A percentile compares a stretch with the other conserved stretches of the same genome.
These are phyloP conservation scores for Lepeophtheirus nordmannii DNA, from an alignment of 2,888 invertebrate genomes.

Conservation along the genomic window DNA sequence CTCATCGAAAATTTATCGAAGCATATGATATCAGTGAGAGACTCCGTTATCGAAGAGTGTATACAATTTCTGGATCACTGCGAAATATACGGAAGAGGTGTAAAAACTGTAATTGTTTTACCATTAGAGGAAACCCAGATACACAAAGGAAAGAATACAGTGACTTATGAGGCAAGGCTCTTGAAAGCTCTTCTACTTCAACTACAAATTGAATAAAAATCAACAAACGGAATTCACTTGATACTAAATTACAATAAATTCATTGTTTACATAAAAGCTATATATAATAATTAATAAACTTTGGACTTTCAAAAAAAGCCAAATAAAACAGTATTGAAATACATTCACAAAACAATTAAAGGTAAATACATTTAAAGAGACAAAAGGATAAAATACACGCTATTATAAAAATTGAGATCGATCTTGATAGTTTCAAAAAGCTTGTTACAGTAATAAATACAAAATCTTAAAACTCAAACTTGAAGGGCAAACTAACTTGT, in stretches of 20 bases:
- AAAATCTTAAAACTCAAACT: too few relatives aligned
- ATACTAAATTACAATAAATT: slow-evolving; percentile 4
- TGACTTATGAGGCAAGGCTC: slow-evolving; percentile 72
- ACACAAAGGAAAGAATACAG: slow-evolving; percentile 65
- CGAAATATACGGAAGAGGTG: slow-evolving; percentile 69
- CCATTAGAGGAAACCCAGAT: slow-evolving; percentile 54
- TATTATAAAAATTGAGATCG: too few relatives aligned
- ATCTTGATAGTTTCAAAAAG: too few relatives aligned
- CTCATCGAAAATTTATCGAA: slow-evolving; percentile 76
- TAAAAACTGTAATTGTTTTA: slow-evolving; percentile 64
- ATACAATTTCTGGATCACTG: slow-evolving; percentile 75
- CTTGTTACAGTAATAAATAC: too few relatives aligned
- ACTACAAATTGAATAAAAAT: slow-evolving; percentile 32
- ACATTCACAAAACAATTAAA: too few relatives aligned
- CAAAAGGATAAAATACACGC: too few relatives aligned
- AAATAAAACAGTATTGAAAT: too few relatives aligned
- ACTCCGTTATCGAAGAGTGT: slow-evolving; percentile 71
- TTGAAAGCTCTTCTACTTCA: slow-evolving; percentile 60
- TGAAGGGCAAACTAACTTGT: too few relatives aligned
- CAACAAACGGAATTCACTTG: neutral
- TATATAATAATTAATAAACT: too few relatives aligned
- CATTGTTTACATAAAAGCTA: neutral
- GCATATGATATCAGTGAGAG: slow-evolving; percentile 71
- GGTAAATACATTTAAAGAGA: too few relatives aligned
- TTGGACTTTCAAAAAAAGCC: too few relatives aligned